Base-by-base conservation (phyloP, 2,888 invertebrate genomes). In the Athripsodes cinereus region DNA sequence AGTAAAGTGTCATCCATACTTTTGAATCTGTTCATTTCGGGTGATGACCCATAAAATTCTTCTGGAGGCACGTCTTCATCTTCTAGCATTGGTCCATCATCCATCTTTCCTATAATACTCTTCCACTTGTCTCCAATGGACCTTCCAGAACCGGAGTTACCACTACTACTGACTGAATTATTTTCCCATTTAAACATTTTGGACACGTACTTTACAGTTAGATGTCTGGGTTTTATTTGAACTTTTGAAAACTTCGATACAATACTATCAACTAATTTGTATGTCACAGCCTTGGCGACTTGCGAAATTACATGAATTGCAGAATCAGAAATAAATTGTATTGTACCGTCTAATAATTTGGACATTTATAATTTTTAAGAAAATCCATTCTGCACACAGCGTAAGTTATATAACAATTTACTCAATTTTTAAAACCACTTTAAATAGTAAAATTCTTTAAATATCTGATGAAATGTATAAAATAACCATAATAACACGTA, bases 181-280 rank as follows among this genome's bases (percentile, higher is more conserved):
- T 40, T 35, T 2, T 52, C 56, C 59, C 59, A 59, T 40, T 59
- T 52, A 35, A 53, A 53, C 59, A 59, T 59, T 20, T 53, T 48
- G 18, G 44, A 22, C 21, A 50, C 16, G 13, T 55, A 21, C 13
- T 52, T 55, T 49, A 34, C 50, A n/a, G 50, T 46, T 22, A 31
- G 2, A 8, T 44, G 31, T 44, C 35, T 53, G 18, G 50, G 55
- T 19, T 49, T 53, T 10, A 3, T 13, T 40, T 16, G 40, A n/a
- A n/a, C n/a, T n/a, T 40, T 40, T 40, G 40, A 40, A 8, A 40
- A 40, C 40, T n/a, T n/a, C 13, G 40, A 40, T 40, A 13, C 16
- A 8, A 40, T 8, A 40, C 16, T n/a, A 13, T 40, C 13, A n/a
- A 40, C 40, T 13, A 16, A 40, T 40, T 13, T 40, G 13, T 13